A percentile compares a stretch with the other conserved stretches of the same genome.
Evolutionary conservation across 1,140 invertebrate genomes (phyloP).

Genomic region (Conus ventricosus): DNA sequence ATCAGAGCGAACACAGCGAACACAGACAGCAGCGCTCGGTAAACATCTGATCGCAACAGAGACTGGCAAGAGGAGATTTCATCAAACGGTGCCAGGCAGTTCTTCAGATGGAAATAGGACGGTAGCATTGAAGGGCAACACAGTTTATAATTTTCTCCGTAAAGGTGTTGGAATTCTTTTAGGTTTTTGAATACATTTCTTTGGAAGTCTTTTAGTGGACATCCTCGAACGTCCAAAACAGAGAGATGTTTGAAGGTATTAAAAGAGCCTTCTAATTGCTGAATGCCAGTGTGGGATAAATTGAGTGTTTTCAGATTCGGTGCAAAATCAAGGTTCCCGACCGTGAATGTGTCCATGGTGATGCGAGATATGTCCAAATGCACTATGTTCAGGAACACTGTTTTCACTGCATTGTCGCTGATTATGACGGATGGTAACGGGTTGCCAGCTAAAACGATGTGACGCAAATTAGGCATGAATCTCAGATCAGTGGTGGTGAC

Average conservation of each 20-base stretch:
- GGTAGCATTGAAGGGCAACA: neutral
- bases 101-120: neutral
- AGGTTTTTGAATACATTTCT: neutral
- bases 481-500: neutral
- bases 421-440: neutral
- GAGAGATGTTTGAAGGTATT: neutral
- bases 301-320: neutral
- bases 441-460: neutral
- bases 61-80: neutral
- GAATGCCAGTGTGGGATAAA: neutral
- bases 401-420: neutral
- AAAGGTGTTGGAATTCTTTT: neutral
- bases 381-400: neutral
- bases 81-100: neutral
- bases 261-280: neutral
- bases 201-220: neutral
- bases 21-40: conserved; percentile 42
- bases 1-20: conserved; percentile 42
- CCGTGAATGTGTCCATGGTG: neutral
- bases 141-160: conserved; percentile 16
- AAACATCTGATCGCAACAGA: neutral
- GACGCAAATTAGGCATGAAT: neutral
- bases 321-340: neutral
- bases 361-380: neutral
- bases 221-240: conserved; percentile 1